Base-by-base conservation (phyloP, 2,113 vertebrate genomes). In the Ptilorrhoa leucosticta region DNA sequence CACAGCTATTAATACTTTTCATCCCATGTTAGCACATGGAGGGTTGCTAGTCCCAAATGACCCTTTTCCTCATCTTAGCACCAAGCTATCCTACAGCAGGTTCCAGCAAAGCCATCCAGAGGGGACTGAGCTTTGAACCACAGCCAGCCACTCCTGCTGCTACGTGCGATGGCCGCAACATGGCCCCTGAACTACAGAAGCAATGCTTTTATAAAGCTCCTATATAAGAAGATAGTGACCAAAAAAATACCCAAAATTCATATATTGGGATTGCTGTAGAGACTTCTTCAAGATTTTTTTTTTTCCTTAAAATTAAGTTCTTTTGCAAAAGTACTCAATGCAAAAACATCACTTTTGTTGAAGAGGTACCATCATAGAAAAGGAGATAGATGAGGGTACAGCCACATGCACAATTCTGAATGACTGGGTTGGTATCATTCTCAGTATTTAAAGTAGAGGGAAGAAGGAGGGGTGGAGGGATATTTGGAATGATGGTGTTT, bases 121-220 rank as follows among this genome's bases (percentile, higher is more conserved):
- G 31, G 14, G 28, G 33, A 40, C 6, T 0, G 1, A 80, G 61
- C 48, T 88, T 68, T 79, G 61, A 83, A 44, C 28, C 28, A 9
- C 0, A 1, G 2, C 30, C n/a, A 28, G 27, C 15, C 14, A 9
- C 7, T 64, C 24, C 9, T 40, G 40, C 56, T 50, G 35, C 37
- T 15, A 11, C 0, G 0, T 5, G 7, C 12, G 8, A 45, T 18
- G 23, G 51, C 42, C 1, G 2, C 45, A 60, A 35, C 10, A 6
- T 2, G 11, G 47, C 30, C 27, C 56, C 22, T 71, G 44, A 75
- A 15, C 28, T 66, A 30, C 8, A 42, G 26, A 63, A 61, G 14
- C 28, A 78, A 16, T 50, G 26, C 22, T 75, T 66, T 40, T 27
- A 50, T 13, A 83, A 80, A 71, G 61, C 27, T 79, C 18, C n/a